A percentile compares a stretch with the other conserved stretches of the same genome.
phyloP scores from a whole-genome alignment of 2,797 vertebrate species.

The Aplochiton taeniatus region DNA sequence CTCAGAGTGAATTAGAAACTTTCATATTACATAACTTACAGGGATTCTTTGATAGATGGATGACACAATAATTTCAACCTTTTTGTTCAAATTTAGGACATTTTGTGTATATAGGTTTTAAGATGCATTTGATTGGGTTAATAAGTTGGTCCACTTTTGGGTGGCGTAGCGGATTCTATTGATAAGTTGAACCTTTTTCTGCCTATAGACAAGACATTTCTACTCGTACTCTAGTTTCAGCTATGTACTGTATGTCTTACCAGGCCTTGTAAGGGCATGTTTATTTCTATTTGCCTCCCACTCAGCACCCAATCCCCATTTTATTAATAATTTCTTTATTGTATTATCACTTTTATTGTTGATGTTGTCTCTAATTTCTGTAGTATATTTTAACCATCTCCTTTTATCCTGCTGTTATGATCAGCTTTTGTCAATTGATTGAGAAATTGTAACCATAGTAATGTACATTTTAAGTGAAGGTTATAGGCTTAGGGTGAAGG shows the following conservation, averaged over 20 bases:
- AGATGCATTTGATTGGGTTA: conserved; percentile 64
- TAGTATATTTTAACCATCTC: conserved; percentile 66
- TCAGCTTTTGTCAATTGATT: conserved; percentile 58
- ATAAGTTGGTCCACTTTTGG: conserved; percentile 60
- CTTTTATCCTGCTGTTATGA: conserved; percentile 64
- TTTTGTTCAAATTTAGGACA: conserved; percentile 54
- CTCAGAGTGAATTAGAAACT: conserved; percentile 63
- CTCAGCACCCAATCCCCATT: conserved; percentile 40
- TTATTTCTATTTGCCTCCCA: conserved; percentile 64
- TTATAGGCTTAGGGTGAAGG: conserved; percentile 38
- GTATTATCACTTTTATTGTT: conserved; percentile 64
- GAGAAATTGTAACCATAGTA: conserved; percentile 57
- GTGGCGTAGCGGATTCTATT: conserved; percentile 46
- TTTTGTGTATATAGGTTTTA: conserved; percentile 49
- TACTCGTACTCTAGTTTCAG: conserved; percentile 57
- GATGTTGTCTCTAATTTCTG: conserved; percentile 57
- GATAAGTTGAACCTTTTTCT: conserved; percentile 39
- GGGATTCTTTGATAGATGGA: conserved; percentile 53
- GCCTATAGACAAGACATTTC: too few relatives aligned
- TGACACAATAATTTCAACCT: conserved; percentile 69
- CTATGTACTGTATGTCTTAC: conserved; percentile 67
- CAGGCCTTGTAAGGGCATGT: conserved; percentile 65
- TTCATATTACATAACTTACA: conserved; percentile 52
- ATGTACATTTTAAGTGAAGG: conserved; percentile 57
- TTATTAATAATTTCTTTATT: conserved; percentile 60